Base-by-base conservation (phyloP, 2,113 vertebrate genomes). In the Euleptes europaea region DNA sequence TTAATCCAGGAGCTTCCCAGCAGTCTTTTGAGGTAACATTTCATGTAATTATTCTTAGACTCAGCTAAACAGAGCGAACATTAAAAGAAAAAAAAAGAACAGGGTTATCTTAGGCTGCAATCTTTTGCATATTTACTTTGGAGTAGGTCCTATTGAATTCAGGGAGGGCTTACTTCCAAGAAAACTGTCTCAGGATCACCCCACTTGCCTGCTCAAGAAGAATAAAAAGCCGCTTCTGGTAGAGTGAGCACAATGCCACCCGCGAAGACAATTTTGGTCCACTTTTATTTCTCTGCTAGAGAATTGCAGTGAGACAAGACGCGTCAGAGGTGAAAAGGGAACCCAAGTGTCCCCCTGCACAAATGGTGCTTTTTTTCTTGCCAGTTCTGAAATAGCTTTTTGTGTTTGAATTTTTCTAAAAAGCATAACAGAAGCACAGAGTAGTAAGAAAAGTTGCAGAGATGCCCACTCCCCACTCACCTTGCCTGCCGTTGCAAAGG, bases 401-500 rank as follows among this genome's bases (percentile, higher is more conserved):
- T 12, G 11, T 21, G 2, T 42, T 80, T 51, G 21, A 38, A 90
- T 71, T 23, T 57, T 21, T 51, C 26, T 33, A 84, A 83, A 86
- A 72, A 19, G 82, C 2, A 81, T 21, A 79, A 85, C 19, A 7
- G 14, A 88, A 91, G 81, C 92, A 88, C 86, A 2, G 5, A 83
- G 69, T 47, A 85, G 14, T 67, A 87, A 89, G 84, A 9, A 88
- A 12, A 88, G 77, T 5, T 78, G 51, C 73, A 84, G 73, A 57
- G 4, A 10, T 82, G 40, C 84, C 83, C 31, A 23, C 88, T 91
- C 84, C 88, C 89, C 63, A 65, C 77, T 93, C 66, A 67, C 90
- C 96, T 97, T 96, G 96, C 95, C 95, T 96, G 96, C 94, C 88
- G 74, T 42, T 88, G 84, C 85, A 77, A 73, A 89, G 76, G 93